A percentile compares a stretch with the other conserved stretches of the same genome.
These are phyloP conservation scores for Amphibalanus amphitrite DNA, from an alignment of 1,140 invertebrate species.

Conservation along the genomic window DNA sequence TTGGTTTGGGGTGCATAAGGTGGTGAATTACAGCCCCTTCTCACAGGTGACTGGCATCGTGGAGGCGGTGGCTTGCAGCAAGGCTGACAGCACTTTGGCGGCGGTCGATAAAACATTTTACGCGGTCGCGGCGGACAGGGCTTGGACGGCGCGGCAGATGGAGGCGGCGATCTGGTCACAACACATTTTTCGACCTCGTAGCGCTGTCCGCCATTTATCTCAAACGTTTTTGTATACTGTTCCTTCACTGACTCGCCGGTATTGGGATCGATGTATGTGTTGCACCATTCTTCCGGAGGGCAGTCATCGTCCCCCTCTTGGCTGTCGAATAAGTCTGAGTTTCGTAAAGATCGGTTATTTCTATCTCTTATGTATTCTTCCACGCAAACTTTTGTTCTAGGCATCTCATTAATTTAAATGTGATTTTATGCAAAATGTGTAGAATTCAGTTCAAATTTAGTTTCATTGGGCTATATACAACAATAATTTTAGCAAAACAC, in stretches of 20 bases:
- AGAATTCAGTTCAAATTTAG: no score
- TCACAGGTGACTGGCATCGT: neutral
- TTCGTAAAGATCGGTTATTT: neutral
- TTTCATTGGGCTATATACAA: no score
- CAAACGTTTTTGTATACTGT: neutral
- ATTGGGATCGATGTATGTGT: neutral
- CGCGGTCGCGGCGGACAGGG: neutral
- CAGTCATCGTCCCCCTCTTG: neutral
- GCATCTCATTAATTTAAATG: neutral
- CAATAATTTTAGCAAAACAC: no score
- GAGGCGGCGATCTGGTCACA: neutral
- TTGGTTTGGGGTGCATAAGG: no score
- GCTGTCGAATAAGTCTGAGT: neutral
- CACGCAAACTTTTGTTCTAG: neutral
- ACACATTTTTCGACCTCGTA: neutral
- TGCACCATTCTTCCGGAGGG: neutral
- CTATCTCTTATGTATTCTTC: neutral
- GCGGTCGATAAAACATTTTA: neutral
- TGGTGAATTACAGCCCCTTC: neutral
- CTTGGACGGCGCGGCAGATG: no score
- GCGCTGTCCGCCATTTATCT: neutral
- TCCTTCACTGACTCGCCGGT: neutral
- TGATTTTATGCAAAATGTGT: no score
- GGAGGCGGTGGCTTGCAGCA: neutral
- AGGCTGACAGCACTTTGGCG: neutral